Base-by-base conservation (phyloP, 2,888 invertebrate genomes). In the Laothoe populi region DNA sequence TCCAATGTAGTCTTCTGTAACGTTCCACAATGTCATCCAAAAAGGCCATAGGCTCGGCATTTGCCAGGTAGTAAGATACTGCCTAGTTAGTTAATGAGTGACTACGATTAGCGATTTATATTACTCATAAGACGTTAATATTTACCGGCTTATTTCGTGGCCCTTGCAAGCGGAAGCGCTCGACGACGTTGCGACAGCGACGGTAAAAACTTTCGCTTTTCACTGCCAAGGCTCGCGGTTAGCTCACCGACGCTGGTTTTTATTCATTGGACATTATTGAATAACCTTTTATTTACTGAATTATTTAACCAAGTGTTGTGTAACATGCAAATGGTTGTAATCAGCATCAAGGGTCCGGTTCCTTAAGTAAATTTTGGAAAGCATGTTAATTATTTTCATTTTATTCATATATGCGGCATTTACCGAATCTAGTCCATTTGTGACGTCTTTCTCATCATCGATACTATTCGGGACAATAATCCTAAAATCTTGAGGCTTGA, bases 131-230 rank as follows among this genome's bases (percentile, higher is more conserved):
- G 13, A 13, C 1, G 11, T 13, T 26, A 26, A 13, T 38, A 38
- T 13, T 5, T 5, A 38, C 21, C 57, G 45, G 40, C 63, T 59
- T 53, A 23, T 58, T 66, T 63, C 61, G 68, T 69, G 66, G 73
- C 73, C 69, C 63, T 67, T 67, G 66, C 64, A 67, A 68, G 74
- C 78, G 80, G 79, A 77, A 73, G 64, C 72, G 42, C 26, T 69
- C 65, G 63, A 58, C 78, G 78, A 78, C 79, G 78, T 74, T 77
- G 72, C 65, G 66, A 64, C 68, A 74, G 71, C 78, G 68, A 69
- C 72, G 75, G 75, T 73, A 74, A 78, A 75, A 81, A 88, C 90
- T 91, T 90, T 90, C 90, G 86, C 88, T 90, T 88, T 88, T 90
- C 90, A 91, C 90, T 90, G 90, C 90, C 90, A 90, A 91, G 92